A percentile compares a stretch with the other conserved stretches of the same genome.
Evolutionary conservation across 2,888 invertebrate species (phyloP).

Genomic region (Parelbella ahira): DNA sequence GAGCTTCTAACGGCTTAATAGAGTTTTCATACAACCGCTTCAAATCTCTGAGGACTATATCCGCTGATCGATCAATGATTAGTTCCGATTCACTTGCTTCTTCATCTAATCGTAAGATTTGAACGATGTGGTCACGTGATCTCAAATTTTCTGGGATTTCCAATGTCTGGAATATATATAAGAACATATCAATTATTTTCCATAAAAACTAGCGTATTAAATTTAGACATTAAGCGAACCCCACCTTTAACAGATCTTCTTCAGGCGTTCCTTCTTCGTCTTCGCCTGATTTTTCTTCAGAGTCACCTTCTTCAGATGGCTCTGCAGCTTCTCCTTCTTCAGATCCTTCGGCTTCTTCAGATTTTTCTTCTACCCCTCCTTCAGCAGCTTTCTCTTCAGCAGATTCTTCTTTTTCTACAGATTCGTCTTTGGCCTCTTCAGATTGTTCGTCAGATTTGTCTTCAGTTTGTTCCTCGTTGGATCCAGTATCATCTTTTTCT

Average conservation of each 20-base stretch:
- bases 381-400: slow-evolving; percentile 46
- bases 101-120: slow-evolving; percentile 89
- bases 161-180: slow-evolving; percentile 78
- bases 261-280: slow-evolving; percentile 79
- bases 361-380: slow-evolving; percentile 41
- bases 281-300: slow-evolving; percentile 46
- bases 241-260: slow-evolving; percentile 83
- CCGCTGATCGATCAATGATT: slow-evolving; percentile 86
- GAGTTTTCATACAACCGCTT: slow-evolving; percentile 92
- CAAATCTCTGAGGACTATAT: slow-evolving; percentile 89
- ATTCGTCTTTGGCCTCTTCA: slow-evolving; percentile 41
- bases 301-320: slow-evolving; percentile 37
- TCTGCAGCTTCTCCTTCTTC: slow-evolving; percentile 40
- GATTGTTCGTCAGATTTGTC: slow-evolving; percentile 46
- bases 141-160: slow-evolving; percentile 89
- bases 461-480: slow-evolving; percentile 39
- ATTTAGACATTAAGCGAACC: too few species aligned
- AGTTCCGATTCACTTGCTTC: slow-evolving; percentile 86
- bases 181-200: too few species aligned
- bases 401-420: slow-evolving; percentile 50
- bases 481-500: slow-evolving; percentile 40
- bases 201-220: not conserved
- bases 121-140: slow-evolving; percentile 88
- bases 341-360: slow-evolving; percentile 40
- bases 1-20: slow-evolving; percentile 93